Evolutionary conservation across 92 coral and sea anemone species (phyloP).

Genomic region (Phymanthus crucifer): DNA sequence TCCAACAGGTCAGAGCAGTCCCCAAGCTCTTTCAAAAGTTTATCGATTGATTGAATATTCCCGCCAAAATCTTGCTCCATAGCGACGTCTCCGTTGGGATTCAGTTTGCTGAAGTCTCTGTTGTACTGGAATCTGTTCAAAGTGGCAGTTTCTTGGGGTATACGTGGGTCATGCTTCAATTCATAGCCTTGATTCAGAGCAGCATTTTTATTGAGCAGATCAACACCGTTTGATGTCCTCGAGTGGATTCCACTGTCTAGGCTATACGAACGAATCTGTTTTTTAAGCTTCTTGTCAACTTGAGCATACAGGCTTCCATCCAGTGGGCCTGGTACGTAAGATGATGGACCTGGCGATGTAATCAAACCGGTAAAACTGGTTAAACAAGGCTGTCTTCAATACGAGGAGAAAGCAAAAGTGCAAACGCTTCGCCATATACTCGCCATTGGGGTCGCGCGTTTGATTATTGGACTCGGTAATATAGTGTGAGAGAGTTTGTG

Average conservation of each 20-base stretch:
- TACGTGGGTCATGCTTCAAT: conserved; percentile 24
- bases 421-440: no score
- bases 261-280: conserved; percentile 78
- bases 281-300: conserved; percentile 88
- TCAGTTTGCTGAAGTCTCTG: conserved; percentile 28
- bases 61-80: conserved; percentile 60
- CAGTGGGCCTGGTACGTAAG: conserved; percentile 91
- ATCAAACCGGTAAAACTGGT: not conserved
- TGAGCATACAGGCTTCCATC: conserved; percentile 96
- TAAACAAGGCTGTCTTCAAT: not conserved
- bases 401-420: not conserved
- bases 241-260: conserved; percentile 65
- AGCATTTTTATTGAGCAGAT: conserved; percentile 1
- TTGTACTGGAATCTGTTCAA: conserved; percentile 35
- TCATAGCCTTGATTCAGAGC: conserved; percentile 46
- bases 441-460: no score
- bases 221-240: conserved; percentile 42
- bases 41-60: conserved; percentile 80
- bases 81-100: conserved; percentile 38
- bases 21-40: conserved; percentile 74
- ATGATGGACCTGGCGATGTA: conserved; percentile 43
- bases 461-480: no score
- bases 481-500: no score
- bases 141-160: conserved; percentile 45
- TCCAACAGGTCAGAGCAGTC: conserved; percentile 75